Conservation (phyloP, 1,140 invertebrate species). For the Pseudomyrmex sp. region DNA sequence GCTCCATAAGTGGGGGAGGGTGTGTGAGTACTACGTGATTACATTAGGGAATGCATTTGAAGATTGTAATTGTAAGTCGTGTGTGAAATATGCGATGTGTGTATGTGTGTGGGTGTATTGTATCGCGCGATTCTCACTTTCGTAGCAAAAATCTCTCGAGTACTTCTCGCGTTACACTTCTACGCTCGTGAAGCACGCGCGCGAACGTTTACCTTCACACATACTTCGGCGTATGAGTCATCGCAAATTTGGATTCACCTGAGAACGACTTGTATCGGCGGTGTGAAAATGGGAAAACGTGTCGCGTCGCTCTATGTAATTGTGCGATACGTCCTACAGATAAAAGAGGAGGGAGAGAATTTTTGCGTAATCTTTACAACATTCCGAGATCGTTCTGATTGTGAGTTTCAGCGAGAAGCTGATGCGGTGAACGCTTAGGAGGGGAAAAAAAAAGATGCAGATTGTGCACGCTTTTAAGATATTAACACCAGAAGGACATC, state of each 20-base stretch:
- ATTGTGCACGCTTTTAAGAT: conserved; percentile 64
- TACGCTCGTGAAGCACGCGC: not conserved
- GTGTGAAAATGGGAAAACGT: too few species aligned
- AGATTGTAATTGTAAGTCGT: not conserved
- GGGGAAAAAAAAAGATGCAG: conserved; percentile 27
- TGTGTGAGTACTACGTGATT: not conserved
- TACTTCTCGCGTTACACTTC: too few species aligned
- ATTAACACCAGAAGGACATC: conserved; percentile 51
- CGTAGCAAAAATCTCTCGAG: not conserved
- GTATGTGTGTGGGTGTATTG: not conserved
- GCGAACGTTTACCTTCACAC: not conserved
- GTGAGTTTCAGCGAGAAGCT: too few species aligned
- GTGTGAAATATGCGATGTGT: not conserved
- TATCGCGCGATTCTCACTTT: not conserved
- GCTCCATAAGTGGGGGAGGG: not conserved
- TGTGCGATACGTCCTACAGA: too few species aligned
- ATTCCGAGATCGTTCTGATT: too few species aligned
- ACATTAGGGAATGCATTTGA: not conserved
- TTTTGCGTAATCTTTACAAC: too few species aligned
- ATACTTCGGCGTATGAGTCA: conserved; percentile 54
- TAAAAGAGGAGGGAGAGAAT: too few species aligned
- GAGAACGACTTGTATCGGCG: too few species aligned
- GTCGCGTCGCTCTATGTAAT: too few species aligned
- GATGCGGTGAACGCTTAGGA: not conserved
- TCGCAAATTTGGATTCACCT: not conserved